Evolutionary conservation across 2,113 vertebrate species (phyloP), one percentile per base, ranked within the genome.

Genomic region (Tamias sibiricus): DNA sequence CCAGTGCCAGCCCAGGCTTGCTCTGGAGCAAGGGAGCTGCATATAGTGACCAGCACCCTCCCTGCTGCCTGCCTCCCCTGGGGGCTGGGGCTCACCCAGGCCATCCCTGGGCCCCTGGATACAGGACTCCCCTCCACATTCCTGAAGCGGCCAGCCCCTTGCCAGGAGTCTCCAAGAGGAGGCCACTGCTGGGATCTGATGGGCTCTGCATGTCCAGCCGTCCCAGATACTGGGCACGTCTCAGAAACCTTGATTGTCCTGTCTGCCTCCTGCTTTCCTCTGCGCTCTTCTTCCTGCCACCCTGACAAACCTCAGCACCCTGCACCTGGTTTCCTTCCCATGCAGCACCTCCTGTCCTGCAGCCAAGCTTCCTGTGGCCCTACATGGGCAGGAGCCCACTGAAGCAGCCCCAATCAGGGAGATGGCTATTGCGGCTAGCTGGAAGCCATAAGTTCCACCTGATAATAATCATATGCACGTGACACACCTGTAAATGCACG

Each of bases 371-470:
- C 26, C 26, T n/a, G 49, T 62, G 26, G 49, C 4, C 32, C 19
- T 28, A 24, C 32, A 26, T 22, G 2, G 19, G 4, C 0, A 6
- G 0, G 40, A 30, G 44, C 30, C 9, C n/a, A n/a, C n/a, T n/a
- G n/a, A n/a, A n/a, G n/a, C n/a, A n/a, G n/a, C n/a, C n/a, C n/a
- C n/a, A n/a, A n/a, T n/a, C n/a, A n/a, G n/a, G n/a, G n/a, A n/a
- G n/a, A n/a, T n/a, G n/a, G n/a, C n/a, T n/a, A n/a, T n/a, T n/a
- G n/a, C n/a, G n/a, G n/a, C n/a, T n/a, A n/a, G n/a, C n/a, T n/a
- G n/a, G n/a, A n/a, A n/a, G n/a, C n/a, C n/a, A n/a, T n/a, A n/a
- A n/a, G n/a, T n/a, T n/a, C n/a, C n/a, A n/a, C n/a, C n/a, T n/a
- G n/a, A n/a, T n/a, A n/a, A n/a, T n/a, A n/a, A n/a, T n/a, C n/a